These are phyloP conservation scores for Nomia melanderi DNA, from an alignment of 1,140 invertebrate species.

Conservation along the genomic window DNA sequence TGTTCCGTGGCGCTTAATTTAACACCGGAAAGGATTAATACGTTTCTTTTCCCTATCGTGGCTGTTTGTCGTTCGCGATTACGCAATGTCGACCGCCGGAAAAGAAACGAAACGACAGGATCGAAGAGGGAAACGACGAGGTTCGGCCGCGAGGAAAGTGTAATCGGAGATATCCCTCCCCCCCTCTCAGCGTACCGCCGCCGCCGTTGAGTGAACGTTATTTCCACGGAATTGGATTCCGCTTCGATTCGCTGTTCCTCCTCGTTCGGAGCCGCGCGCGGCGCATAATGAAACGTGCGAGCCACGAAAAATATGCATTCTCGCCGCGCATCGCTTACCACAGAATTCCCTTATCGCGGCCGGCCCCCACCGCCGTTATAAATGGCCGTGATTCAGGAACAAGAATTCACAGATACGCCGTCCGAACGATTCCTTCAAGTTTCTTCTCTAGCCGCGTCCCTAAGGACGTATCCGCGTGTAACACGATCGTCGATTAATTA, in stretches of 20 bases:
- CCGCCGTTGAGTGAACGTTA: conserved; percentile 8
- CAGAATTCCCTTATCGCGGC: conserved; percentile 56
- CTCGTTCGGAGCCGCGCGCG: background rate
- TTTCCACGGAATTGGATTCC: conserved; percentile 48
- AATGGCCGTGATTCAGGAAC: conserved; percentile 43
- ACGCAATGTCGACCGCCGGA: background rate
- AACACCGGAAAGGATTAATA: conserved; percentile 3
- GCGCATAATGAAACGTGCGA: conserved; percentile 33
- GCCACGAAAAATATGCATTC: conserved; percentile 59
- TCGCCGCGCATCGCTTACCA: conserved; percentile 47
- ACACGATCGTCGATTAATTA: conserved; percentile 24
- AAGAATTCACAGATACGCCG: conserved; percentile 35
- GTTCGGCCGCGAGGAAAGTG: background rate
- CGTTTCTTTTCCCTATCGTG: background rate
- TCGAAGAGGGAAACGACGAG: background rate
- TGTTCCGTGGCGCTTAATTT: conserved; percentile 5
- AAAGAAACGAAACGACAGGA: background rate
- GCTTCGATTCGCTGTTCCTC: conserved; percentile 24
- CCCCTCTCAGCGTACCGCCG: no score
- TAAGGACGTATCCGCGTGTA: background rate
- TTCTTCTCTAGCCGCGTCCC: background rate
- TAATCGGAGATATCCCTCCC: conserved; percentile 22
- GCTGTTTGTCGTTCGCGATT: background rate
- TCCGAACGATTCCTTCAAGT: conserved; percentile 25
- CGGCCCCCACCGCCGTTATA: conserved; percentile 47